Conservation (phyloP, 2,888 invertebrate genomes). For the Microchrysa polita region DNA sequence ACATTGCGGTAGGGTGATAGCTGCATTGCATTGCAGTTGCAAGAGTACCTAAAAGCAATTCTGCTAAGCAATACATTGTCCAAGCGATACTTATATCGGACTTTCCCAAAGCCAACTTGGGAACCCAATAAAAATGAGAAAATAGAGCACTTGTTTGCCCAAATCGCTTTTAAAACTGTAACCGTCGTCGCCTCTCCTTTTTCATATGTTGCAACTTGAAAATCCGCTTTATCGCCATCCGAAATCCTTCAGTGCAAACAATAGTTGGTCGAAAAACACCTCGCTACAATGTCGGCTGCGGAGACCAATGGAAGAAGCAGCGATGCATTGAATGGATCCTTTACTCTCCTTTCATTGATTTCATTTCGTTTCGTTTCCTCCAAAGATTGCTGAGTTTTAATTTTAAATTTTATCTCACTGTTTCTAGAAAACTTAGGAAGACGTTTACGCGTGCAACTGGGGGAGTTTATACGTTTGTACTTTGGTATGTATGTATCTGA, state of each 20-base stretch:
- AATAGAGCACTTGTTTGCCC: too few species aligned
- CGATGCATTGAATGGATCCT: background rate
- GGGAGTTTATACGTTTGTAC: background rate
- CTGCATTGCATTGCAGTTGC: too few species aligned
- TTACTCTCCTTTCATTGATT: background rate
- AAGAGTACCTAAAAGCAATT: too few species aligned
- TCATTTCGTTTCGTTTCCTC: background rate
- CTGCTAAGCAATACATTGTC: too few species aligned
- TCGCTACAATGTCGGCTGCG: background rate
- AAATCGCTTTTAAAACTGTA: too few species aligned
- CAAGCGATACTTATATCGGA: too few species aligned
- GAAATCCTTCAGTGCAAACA: conserved; percentile 6
- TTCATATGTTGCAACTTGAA: background rate
- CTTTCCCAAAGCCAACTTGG: too few species aligned
- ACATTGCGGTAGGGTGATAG: too few species aligned
- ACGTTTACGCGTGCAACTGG: background rate
- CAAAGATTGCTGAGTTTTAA: conserved; percentile 3
- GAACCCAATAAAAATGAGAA: too few species aligned
- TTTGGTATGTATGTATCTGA: background rate
- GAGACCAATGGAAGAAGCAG: too few species aligned
- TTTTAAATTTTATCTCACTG: conserved; percentile 20
- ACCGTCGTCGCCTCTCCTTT: background rate
- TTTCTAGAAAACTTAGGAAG: background rate
- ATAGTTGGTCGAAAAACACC: conserved; percentile 5
- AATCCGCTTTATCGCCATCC: background rate